Evolutionary conservation across 2,797 vertebrate species (phyloP).

Genomic region (Pempheris klunzingeri): DNA sequence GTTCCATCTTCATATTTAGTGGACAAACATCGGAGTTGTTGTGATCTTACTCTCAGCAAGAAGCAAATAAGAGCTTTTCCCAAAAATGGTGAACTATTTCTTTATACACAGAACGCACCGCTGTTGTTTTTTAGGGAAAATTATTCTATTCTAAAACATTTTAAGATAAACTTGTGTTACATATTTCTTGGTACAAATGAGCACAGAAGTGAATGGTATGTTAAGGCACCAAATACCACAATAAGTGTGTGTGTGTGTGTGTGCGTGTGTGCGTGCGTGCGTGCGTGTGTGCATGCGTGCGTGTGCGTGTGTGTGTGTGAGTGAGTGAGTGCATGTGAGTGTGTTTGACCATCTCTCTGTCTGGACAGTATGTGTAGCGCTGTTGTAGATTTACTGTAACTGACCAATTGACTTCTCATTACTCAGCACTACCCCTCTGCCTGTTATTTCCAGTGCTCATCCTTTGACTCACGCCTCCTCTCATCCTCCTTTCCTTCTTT

Average conservation of each 20-base stretch:
- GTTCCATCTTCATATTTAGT: background rate
- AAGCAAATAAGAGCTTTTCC: background rate
- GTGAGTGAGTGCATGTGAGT: conserved; percentile 26
- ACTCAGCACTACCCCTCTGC: conserved; percentile 75
- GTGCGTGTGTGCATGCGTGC: background rate
- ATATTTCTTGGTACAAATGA: conserved; percentile 18
- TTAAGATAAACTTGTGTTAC: conserved; percentile 2
- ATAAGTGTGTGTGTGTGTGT: conserved; percentile 36
- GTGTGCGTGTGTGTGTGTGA: conserved; percentile 1
- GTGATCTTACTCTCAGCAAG: background rate
- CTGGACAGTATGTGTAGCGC: conserved; percentile 59
- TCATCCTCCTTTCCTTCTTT: conserved; percentile 51
- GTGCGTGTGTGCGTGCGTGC: conserved; percentile 27
- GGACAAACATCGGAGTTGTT: background rate
- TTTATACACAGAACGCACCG: conserved; percentile 3
- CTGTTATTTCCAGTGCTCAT: conserved; percentile 61
- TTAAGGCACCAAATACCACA: conserved; percentile 43
- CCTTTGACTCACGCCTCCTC: conserved; percentile 76
- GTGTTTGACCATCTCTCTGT: conserved; percentile 34
- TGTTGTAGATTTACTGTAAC: conserved; percentile 81
- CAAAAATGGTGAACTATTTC: background rate
- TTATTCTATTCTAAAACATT: background rate
- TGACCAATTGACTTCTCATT: conserved; percentile 64
- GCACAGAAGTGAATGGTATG: conserved; percentile 18
- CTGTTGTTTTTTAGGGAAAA: background rate